Evolutionary conservation across 2,888 invertebrate species (phyloP).

Genomic region (Xestia sexstrigata): DNA sequence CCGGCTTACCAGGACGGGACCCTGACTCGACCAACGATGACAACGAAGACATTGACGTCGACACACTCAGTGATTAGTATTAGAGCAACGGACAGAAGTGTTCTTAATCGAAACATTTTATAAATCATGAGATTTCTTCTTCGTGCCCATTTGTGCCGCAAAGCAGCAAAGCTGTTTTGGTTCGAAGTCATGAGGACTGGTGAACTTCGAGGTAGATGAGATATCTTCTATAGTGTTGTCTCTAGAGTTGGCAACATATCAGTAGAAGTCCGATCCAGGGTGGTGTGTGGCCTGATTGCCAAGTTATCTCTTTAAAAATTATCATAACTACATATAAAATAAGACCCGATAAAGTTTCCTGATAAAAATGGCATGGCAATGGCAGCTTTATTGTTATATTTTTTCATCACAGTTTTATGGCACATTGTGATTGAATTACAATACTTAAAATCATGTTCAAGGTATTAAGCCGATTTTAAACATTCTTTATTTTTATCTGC

Average conservation of each 20-base stretch:
- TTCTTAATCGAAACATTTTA: slow-evolving; percentile 26
- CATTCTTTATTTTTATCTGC: background rate
- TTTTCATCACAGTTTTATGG: background rate
- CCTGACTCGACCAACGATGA: slow-evolving; percentile 82
- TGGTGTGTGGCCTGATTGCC: background rate
- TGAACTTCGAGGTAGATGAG: background rate
- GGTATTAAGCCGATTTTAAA: background rate
- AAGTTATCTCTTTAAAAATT: slow-evolving; percentile 4
- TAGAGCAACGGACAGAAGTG: slow-evolving; percentile 8
- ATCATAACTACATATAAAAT: background rate
- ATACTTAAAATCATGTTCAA: background rate
- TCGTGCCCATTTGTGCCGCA: background rate
- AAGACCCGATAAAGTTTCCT: too few species aligned
- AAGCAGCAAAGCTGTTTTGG: slow-evolving; percentile 19
- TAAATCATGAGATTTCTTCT: slow-evolving; percentile 18
- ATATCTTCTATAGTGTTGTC: background rate
- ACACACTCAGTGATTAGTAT: slow-evolving; percentile 87
- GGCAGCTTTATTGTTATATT: background rate
- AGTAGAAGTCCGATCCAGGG: background rate
- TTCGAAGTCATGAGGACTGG: background rate
- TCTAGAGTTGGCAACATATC: background rate
- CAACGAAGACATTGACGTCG: slow-evolving; percentile 88
- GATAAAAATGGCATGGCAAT: background rate
- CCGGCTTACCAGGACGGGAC: slow-evolving; percentile 74
- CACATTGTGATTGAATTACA: slow-evolving; percentile 11